Evolutionary conservation across 2,113 vertebrate genomes (phyloP).

Genomic region (Hirundichthys speculiger): DNA sequence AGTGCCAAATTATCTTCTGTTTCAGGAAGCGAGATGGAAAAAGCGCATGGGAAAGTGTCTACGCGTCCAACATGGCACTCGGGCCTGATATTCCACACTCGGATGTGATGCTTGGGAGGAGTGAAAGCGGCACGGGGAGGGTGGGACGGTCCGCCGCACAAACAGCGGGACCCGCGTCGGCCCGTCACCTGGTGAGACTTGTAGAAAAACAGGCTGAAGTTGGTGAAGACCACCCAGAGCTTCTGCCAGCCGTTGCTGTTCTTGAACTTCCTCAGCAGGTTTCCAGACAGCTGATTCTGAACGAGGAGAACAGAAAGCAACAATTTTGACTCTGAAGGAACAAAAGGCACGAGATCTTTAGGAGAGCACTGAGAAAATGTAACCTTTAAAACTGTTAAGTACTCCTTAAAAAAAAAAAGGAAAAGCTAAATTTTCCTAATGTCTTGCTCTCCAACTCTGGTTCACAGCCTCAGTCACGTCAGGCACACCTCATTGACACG

Average conservation of each 20-base stretch:
- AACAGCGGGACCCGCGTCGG: neutral
- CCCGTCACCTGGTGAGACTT: constrained; percentile 94
- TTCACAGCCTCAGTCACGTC: too few species aligned
- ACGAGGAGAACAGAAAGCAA: constrained; percentile 28
- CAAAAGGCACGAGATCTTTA: neutral
- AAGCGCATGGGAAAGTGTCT: constrained; percentile 25
- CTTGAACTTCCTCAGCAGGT: constrained; percentile 97
- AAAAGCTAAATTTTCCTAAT: too few species aligned
- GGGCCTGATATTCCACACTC: constrained; percentile 56
- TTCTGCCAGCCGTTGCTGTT: constrained; percentile 99
- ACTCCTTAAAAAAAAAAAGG: too few species aligned
- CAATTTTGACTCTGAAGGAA: constrained; percentile 5
- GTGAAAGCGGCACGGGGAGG: constrained; percentile 16
- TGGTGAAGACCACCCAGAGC: constrained; percentile 99
- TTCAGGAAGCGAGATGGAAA: neutral
- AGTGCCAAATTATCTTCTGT: neutral
- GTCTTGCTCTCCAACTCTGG: too few species aligned
- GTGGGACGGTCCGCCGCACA: neutral
- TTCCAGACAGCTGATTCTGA: constrained; percentile 97
- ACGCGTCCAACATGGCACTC: constrained; percentile 14
- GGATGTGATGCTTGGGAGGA: constrained; percentile 38
- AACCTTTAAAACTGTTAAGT: neutral
- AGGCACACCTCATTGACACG: too few species aligned
- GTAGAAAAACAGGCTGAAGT: constrained; percentile 99
- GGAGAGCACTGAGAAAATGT: neutral